A percentile compares a stretch with the other conserved stretches of the same genome.
Evolutionary conservation across 2,888 invertebrate genomes (phyloP).

Genomic region (Spilosoma lubricipeda): DNA sequence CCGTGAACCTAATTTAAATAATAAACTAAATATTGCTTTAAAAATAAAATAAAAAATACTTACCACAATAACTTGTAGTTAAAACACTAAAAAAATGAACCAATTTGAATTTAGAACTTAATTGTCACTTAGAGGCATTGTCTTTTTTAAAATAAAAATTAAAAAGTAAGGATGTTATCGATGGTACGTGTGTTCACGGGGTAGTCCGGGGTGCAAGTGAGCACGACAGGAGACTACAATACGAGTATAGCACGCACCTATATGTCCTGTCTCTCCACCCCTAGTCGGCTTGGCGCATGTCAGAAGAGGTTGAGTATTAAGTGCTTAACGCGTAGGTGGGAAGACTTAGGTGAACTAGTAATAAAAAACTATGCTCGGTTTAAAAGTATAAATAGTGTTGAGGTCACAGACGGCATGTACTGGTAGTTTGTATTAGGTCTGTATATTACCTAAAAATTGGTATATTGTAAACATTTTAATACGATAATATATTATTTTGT

Average conservation of each 20-base stretch:
- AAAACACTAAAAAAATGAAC: slow-evolving; percentile 14
- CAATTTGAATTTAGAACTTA: neutral
- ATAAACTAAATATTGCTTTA: neutral
- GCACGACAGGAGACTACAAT: slow-evolving; percentile 60
- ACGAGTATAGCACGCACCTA: slow-evolving; percentile 56
- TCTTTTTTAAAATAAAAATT: slow-evolving; percentile 18
- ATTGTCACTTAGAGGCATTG: neutral
- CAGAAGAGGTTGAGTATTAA: slow-evolving; percentile 52
- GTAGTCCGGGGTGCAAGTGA: slow-evolving; percentile 71
- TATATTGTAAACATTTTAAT: neutral
- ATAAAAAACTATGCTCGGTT: slow-evolving; percentile 11
- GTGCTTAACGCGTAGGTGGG: slow-evolving; percentile 43
- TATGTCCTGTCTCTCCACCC: slow-evolving; percentile 60
- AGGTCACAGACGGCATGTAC: neutral
- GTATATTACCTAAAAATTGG: neutral
- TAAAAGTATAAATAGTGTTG: slow-evolving; percentile 1
- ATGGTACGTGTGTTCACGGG: slow-evolving; percentile 64
- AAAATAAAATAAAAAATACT: slow-evolving; percentile 4
- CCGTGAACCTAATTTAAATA: too few relatives aligned
- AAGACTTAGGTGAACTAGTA: slow-evolving; percentile 47
- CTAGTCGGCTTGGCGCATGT: slow-evolving; percentile 63
- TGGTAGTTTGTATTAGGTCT: neutral
- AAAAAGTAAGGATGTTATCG: slow-evolving; percentile 23
- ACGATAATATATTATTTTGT: neutral
- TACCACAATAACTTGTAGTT: slow-evolving; percentile 18